Evolutionary conservation across 2,888 invertebrate species (phyloP).

Genomic region (Apamea sordens): DNA sequence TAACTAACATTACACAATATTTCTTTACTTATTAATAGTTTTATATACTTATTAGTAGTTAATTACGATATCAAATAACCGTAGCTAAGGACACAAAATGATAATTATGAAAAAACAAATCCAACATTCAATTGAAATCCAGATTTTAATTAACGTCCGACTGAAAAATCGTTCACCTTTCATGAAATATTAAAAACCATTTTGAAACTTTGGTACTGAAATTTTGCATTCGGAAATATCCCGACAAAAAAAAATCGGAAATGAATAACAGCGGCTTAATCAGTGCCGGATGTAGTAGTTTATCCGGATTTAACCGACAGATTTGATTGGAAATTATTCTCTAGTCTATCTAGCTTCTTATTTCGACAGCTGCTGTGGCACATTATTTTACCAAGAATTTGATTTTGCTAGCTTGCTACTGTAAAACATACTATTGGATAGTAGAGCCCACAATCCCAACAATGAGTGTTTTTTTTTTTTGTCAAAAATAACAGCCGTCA

Average conservation of each 20-base stretch:
- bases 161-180: constrained; percentile 42
- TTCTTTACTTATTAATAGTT: neutral
- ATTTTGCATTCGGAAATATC: constrained; percentile 43
- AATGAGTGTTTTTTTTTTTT: neutral
- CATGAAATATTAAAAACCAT: constrained; percentile 55
- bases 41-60: no score
- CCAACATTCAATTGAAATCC: constrained; percentile 19
- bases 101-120: neutral
- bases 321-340: constrained; percentile 7
- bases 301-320: constrained; percentile 9
- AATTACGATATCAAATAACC: no score
- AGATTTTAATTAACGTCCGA: constrained; percentile 45
- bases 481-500: neutral
- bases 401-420: neutral
- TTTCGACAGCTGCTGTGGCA: neutral
- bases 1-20: neutral
- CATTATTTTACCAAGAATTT: neutral
- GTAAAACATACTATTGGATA: neutral
- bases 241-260: constrained; percentile 58
- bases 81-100: no score
- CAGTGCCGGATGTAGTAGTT: constrained; percentile 39
- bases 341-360: neutral
- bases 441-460: neutral
- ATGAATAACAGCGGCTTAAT: constrained; percentile 60
- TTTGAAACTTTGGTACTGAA: constrained; percentile 42